phyloP scores from a whole-genome alignment of 1,140 invertebrate genomes.

The Cylas formicarius region DNA sequence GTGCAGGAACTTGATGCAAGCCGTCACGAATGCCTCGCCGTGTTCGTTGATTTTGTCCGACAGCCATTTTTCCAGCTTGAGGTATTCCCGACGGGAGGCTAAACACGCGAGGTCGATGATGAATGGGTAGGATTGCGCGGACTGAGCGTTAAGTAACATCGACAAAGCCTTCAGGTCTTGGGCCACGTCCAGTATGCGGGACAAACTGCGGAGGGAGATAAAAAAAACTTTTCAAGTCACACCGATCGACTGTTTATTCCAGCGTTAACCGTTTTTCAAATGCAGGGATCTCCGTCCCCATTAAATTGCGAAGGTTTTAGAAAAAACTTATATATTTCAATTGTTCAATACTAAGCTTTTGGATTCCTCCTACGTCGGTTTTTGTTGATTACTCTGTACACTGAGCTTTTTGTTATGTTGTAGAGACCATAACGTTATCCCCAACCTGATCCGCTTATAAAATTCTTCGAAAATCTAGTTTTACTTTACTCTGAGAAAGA shows the following conservation, averaged over 20 bases:
- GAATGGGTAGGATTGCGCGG: constrained; percentile 86
- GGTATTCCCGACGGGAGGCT: constrained; percentile 90
- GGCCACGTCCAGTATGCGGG: constrained; percentile 91
- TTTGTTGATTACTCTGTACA: no score
- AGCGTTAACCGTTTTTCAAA: no score
- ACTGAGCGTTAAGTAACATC: constrained; percentile 84
- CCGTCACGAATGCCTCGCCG: constrained; percentile 78
- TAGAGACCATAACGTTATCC: no score
- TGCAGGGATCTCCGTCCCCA: background rate
- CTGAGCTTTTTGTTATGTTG: no score
- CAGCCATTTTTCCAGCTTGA: constrained; percentile 98
- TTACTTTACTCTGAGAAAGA: no score
- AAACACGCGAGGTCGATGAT: constrained; percentile 96
- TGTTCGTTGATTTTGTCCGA: constrained; percentile 93
- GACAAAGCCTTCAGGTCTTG: constrained; percentile 95
- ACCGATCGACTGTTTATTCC: no score
- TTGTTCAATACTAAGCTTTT: no score
- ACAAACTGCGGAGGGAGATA: constrained; percentile 55
- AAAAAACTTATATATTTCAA: no score
- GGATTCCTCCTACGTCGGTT: no score
- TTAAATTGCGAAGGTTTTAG: background rate
- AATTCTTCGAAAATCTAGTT: no score
- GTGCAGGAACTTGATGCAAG: constrained; percentile 79
- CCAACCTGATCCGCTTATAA: no score
- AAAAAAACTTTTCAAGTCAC: no score